Evolutionary conservation across 2,113 vertebrate species (phyloP).

Genomic region (Condylura cristata): DNA sequence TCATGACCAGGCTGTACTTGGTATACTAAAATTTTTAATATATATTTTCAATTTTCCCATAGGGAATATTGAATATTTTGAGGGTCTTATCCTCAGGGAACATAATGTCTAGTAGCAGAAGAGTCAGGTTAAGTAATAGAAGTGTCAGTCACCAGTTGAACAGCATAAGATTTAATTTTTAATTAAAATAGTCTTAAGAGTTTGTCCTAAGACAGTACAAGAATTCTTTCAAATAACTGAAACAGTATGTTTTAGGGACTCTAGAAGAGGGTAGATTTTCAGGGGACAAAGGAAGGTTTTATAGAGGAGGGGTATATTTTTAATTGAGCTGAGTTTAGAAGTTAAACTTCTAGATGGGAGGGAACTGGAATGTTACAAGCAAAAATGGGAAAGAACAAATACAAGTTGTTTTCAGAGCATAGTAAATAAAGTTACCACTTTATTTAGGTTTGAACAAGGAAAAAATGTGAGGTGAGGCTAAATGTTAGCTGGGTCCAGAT

Average conservation of each 20-base stretch:
- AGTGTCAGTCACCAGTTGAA: not conserved
- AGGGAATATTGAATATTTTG: not conserved
- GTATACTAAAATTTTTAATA: not conserved
- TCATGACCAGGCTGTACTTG: not conserved
- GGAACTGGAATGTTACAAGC: not conserved
- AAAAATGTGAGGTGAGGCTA: not conserved
- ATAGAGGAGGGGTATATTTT: conserved; percentile 53
- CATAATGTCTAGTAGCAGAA: not conserved
- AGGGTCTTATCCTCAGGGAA: conserved; percentile 14
- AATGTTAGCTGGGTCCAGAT: conserved; percentile 23
- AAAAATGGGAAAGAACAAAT: not conserved
- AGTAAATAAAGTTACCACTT: conserved; percentile 7
- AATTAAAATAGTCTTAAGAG: not conserved
- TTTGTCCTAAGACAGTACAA: not conserved
- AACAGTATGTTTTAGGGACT: not conserved
- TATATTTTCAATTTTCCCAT: not conserved
- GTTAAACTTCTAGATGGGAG: not conserved
- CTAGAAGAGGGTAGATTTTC: not conserved
- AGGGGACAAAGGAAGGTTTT: conserved; percentile 26
- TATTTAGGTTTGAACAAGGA: conserved; percentile 45
- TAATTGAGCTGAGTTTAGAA: conserved; percentile 47
- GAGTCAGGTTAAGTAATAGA: conserved; percentile 1
- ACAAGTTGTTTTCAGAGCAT: conserved; percentile 26
- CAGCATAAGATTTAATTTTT: conserved; percentile 21
- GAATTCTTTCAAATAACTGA: conserved; percentile 33